A percentile compares a stretch with the other conserved stretches of the same genome.
Evolutionary conservation across 2,797 vertebrate genomes (phyloP).

Genomic region (Apodemus agrarius): DNA sequence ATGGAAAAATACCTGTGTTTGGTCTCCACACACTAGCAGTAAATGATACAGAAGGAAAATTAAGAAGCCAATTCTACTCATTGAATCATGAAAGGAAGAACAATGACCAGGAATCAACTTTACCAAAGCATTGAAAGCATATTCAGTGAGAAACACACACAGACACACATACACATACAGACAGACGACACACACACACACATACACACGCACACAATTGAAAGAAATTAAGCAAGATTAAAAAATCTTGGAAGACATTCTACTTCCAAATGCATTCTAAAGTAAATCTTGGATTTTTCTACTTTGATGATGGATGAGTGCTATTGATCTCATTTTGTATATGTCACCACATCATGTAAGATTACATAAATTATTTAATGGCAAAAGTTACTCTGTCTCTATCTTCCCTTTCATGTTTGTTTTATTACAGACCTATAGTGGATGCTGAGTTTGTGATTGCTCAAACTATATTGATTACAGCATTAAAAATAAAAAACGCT

Average conservation of each 20-base stretch:
- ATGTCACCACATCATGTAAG: background rate
- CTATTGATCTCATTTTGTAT: background rate
- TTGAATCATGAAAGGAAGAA: background rate
- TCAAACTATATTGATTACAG: background rate
- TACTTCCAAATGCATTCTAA: background rate
- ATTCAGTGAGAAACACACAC: background rate
- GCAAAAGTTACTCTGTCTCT: background rate
- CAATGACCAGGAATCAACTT: background rate
- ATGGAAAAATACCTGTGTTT: background rate
- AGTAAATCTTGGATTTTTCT: background rate
- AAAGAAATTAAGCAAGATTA: background rate
- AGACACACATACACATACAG: background rate
- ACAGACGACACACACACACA: background rate
- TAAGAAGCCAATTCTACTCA: background rate
- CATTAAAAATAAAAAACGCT: background rate
- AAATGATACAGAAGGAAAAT: background rate
- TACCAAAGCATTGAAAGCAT: background rate
- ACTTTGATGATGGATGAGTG: background rate
- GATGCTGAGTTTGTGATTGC: background rate
- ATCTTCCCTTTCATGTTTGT: slow-evolving; percentile 10
- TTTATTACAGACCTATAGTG: background rate
- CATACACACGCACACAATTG: background rate
- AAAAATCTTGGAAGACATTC: background rate
- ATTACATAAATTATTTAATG: slow-evolving; percentile 28
- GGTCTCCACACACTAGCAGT: background rate